phyloP scores from a whole-genome alignment of 2,888 invertebrate genomes.

The Folsomia candida region DNA sequence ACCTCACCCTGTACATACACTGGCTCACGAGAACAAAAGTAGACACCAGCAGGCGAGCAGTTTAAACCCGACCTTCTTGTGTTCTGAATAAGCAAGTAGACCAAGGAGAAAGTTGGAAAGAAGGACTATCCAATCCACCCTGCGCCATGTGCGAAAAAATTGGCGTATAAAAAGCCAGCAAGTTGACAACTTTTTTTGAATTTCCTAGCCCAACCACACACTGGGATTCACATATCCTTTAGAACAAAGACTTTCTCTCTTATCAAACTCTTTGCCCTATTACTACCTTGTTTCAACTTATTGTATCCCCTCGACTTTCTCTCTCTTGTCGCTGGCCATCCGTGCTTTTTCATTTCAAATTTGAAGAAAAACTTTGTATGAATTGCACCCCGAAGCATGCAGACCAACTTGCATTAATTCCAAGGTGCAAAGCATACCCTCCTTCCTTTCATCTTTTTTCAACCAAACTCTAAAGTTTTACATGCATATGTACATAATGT shows the following conservation, averaged over 20 bases:
- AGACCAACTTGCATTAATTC: background rate
- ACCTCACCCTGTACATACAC: background rate
- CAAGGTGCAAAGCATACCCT: background rate
- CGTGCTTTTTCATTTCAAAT: background rate
- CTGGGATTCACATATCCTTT: background rate
- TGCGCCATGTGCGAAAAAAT: background rate
- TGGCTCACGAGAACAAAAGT: background rate
- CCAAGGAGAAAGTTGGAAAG: background rate
- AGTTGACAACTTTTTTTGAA: slow-evolving; percentile 21
- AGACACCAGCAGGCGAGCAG: slow-evolving; percentile 1
- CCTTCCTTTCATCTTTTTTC: background rate
- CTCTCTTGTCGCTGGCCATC: background rate
- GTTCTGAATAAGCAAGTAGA: slow-evolving; percentile 25
- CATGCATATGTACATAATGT: background rate
- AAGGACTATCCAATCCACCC: background rate
- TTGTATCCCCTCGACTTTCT: background rate
- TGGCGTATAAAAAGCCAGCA: slow-evolving; percentile 5
- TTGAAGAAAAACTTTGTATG: background rate
- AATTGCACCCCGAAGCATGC: background rate
- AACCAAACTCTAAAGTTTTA: background rate
- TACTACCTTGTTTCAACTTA: slow-evolving; percentile 10
- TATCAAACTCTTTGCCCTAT: background rate
- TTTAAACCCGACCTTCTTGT: slow-evolving; percentile 29
- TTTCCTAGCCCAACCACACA: background rate
- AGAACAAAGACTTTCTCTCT: slow-evolving; percentile 7